Base-by-base conservation (phyloP, 2,888 invertebrate species). In the Lochmaea crataegi region DNA sequence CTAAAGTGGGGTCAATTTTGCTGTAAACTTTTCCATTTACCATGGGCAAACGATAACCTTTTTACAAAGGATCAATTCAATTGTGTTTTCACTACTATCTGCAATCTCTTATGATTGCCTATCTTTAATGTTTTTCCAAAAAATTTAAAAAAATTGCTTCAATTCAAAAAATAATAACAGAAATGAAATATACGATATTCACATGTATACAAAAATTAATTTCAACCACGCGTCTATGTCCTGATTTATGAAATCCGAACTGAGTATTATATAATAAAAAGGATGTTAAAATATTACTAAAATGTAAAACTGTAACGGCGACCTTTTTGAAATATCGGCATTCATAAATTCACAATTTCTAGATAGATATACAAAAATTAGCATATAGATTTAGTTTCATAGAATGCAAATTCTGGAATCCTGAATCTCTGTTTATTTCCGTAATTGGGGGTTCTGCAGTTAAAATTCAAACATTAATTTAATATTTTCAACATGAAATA, bases 401-500 rank as follows among this genome's bases (percentile, higher is more conserved):
- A 51, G 68, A 60, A 68, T 68, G 68, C 51, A 68, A 68, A 68
- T 60, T 26, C 61, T 51, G 61, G 38, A 61, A 38, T 68, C 60
- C 60, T 38, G 68, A 68, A 61, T 68, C 68, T 61, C 60, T 68
- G 60, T 68, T 60, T 68, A 60, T 65, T 65, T 68, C 61, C 68
- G 61, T 68, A 67, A 67, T 67, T 58, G 58, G n/a, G 67, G 58
- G 45, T 58, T 26, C 22, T 58, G 45, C n/a, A 57, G 58, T 57
- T 63, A 63, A 69, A 69, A 69, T 63, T 61, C 68, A 63, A 51
- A 51, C 61, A 61, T 38, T 61, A 60, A 68, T 68, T 68, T 68
- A 61, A 68, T 68, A 61, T 63, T 61, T 68, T 68, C 68, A 68
- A 68, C 68, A 53, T 68, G 68, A 53, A 68, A 53, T 63, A 68